Conservation (phyloP, 2,888 invertebrate species). For the Acrobasis repandana region DNA sequence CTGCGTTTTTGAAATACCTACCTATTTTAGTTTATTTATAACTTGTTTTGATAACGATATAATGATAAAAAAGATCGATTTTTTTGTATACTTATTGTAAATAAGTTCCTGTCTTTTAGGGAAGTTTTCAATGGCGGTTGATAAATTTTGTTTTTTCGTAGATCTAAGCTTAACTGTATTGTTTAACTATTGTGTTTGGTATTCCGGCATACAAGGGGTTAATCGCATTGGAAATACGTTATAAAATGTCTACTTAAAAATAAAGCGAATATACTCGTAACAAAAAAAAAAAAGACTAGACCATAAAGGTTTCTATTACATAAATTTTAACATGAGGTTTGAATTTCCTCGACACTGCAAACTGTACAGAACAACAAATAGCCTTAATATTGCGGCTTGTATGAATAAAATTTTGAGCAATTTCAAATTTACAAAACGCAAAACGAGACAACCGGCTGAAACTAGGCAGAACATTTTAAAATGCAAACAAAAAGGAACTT, state of each 20-base stretch:
- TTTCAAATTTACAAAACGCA: constrained; percentile 3
- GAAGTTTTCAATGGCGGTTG: no score
- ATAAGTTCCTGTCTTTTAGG: no score
- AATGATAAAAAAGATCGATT: no score
- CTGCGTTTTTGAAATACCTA: no score
- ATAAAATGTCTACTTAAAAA: neutral
- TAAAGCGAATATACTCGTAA: neutral
- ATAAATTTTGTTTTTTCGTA: no score
- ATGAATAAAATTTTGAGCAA: constrained; percentile 7
- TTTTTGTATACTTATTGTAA: no score
- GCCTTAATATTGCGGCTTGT: constrained; percentile 6
- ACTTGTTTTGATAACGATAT: no score
- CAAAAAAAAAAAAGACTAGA: neutral
- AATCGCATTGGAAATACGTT: no score
- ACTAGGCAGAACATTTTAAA: constrained; percentile 14
- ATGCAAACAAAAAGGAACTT: constrained; percentile 15
- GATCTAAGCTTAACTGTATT: no score
- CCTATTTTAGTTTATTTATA: no score
- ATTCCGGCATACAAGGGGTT: no score
- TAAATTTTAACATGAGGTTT: neutral
- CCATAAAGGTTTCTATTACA: neutral
- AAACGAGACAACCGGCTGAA: constrained; percentile 1
- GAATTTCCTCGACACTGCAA: neutral
- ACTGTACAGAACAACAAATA: constrained; percentile 1
- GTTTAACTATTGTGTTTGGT: no score